Conservation (phyloP, 2,797 vertebrate species). For the Sarcoramphus papa region DNA sequence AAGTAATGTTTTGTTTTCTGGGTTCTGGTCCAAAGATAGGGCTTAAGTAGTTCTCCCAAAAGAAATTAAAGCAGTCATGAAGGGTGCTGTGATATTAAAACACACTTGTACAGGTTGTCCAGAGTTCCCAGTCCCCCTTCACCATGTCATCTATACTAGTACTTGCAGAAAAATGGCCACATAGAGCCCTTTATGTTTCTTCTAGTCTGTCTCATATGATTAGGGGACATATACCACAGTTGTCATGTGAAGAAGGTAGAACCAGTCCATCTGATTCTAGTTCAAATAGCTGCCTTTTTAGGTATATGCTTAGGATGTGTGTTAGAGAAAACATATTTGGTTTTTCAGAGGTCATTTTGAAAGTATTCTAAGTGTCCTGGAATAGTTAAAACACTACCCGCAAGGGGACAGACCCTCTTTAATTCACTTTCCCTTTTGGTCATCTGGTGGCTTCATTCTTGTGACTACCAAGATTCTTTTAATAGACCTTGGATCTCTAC, state of each 20-base stretch:
- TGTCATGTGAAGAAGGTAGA: not conserved
- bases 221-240: not conserved
- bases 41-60: not conserved
- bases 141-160: not conserved
- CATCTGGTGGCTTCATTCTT: not conserved
- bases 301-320: not conserved
- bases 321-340: not conserved
- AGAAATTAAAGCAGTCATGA: not conserved
- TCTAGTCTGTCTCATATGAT: not conserved
- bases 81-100: not conserved
- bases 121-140: not conserved
- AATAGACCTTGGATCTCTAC: not conserved
- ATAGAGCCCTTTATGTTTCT: not conserved
- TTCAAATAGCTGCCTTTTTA: not conserved
- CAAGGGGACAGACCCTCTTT: not conserved
- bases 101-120: not conserved
- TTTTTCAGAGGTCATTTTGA: not conserved
- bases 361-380: not conserved
- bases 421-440: not conserved
- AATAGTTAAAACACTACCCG: slow-evolving; percentile 9
- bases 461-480: not conserved
- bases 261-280: not conserved
- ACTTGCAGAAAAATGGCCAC: not conserved
- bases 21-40: not conserved
- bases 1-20: not conserved